Conservation (phyloP, 2,888 invertebrate genomes). For the Caenorhabditis sp. region DNA sequence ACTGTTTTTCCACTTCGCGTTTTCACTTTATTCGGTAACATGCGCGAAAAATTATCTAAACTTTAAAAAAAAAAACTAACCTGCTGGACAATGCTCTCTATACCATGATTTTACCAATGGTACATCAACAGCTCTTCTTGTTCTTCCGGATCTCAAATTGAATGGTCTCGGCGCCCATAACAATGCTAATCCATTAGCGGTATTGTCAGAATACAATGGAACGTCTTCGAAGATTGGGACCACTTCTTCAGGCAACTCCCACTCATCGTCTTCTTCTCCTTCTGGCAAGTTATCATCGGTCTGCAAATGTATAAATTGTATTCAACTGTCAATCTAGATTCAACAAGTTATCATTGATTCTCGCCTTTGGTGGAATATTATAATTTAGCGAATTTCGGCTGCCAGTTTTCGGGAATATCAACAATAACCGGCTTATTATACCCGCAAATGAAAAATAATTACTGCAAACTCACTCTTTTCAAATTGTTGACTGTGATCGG, state of each 20-base stretch:
- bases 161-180: conserved; percentile 91
- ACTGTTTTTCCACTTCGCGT: not conserved
- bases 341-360: conserved; percentile 7
- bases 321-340: conserved; percentile 26
- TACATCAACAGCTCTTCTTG: conserved; percentile 89
- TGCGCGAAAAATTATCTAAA: too few relatives aligned
- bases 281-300: conserved; percentile 84
- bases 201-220: conserved; percentile 96
- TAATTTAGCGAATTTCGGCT: conserved; percentile 43
- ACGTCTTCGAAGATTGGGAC: conserved; percentile 85
- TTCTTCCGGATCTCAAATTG: conserved; percentile 90
- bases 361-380: conserved; percentile 30
- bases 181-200: conserved; percentile 82
- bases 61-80: conserved; percentile 34
- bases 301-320: conserved; percentile 48
- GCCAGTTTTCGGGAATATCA: conserved; percentile 15
- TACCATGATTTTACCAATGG: conserved; percentile 95
- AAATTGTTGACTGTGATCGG: conserved; percentile 95
- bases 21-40: too few relatives aligned
- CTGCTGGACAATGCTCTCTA: conserved; percentile 75
- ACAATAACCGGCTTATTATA: conserved; percentile 19
- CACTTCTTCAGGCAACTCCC: conserved; percentile 86
- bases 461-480: conserved; percentile 62
- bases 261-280: conserved; percentile 85
- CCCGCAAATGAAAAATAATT: conserved; percentile 2